Evolutionary conservation across 2,797 vertebrate species (phyloP), one percentile per base, ranked within the genome.

Genomic region (Anguilla anguilla): DNA sequence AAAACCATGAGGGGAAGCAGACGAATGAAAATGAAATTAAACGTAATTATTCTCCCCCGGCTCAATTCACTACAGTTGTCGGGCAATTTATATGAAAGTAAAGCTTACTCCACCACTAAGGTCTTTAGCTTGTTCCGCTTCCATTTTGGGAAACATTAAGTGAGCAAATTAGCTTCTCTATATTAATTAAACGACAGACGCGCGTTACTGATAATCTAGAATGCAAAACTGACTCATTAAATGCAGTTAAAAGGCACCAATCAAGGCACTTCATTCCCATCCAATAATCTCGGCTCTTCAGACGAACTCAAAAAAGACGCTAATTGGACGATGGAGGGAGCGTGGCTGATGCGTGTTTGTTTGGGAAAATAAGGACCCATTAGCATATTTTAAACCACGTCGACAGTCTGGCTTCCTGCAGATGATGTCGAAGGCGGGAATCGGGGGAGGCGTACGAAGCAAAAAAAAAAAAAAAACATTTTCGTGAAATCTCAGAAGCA

Each of bases 201-300:
- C 90, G 89, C 90, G 88, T 87, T 85, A 85, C 55, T 84, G 89
- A 91, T 89, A 89, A 90, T 28, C 81, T 77, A 83, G 90, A 92
- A 88, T 85, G 88, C 90, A 90, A 39, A 87, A 87, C 84, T 87
- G 85, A 86, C 67, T 91, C 72, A 86, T 90, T 91, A 88, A 91
- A 90, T 84, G 77, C 81, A 61, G 55, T 85, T 46, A 82, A 82
- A 89, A 87, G 88, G 88, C 89, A 85, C 35, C 88, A 69, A 90
- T 92, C 87, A 90, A 92, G 89, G 91, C 89, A 85, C 89, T 91
- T 86, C 88, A 88, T 67, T 67, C 72, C 64, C 84, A 85, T 87
- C 51, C 74, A 74, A 67, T 89, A 91, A 92, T 92, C 90, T 88
- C 43, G 51, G 88, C 86, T 90, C 91, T 91, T 89, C 88, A 86